A percentile compares a stretch with the other conserved stretches of the same genome.
Evolutionary conservation across 2,888 invertebrate genomes (phyloP).

Genomic region (Acleris laterana): DNA sequence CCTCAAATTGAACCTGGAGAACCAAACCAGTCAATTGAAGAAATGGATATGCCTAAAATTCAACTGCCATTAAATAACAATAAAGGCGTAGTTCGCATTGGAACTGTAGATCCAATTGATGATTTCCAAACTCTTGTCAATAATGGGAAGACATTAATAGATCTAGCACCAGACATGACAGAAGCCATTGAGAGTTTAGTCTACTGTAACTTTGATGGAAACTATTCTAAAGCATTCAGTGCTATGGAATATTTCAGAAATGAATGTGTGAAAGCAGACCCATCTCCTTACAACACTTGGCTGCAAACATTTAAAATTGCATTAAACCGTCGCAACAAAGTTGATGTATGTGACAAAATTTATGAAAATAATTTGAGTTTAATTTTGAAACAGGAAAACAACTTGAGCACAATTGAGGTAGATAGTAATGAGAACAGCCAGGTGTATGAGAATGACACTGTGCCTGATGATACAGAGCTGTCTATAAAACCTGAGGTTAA

Average conservation of each 20-base stretch:
- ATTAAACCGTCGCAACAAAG: conserved; percentile 58
- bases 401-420: conserved; percentile 59
- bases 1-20: conserved; percentile 42
- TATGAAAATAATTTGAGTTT: conserved; percentile 60
- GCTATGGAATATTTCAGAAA: conserved; percentile 65
- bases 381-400: conserved; percentile 70
- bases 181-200: conserved; percentile 71
- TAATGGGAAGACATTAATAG: conserved; percentile 60
- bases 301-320: conserved; percentile 62
- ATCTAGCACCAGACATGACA: conserved; percentile 62
- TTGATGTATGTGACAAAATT: conserved; percentile 57
- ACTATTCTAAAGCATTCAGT: conserved; percentile 64
- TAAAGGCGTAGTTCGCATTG: conserved; percentile 68
- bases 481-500: conserved; percentile 67
- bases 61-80: conserved; percentile 52
- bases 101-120: conserved; percentile 84
- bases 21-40: conserved; percentile 42
- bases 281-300: conserved; percentile 72
- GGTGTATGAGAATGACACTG: conserved; percentile 73
- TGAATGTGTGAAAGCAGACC: conserved; percentile 65
- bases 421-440: conserved; percentile 69
- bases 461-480: conserved; percentile 65
- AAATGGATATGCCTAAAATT: conserved; percentile 58
- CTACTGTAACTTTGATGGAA: conserved; percentile 67
- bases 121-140: conserved; percentile 82